Evolutionary conservation across 1,140 invertebrate genomes (phyloP).

Genomic region (Solenopsis fugax): DNA sequence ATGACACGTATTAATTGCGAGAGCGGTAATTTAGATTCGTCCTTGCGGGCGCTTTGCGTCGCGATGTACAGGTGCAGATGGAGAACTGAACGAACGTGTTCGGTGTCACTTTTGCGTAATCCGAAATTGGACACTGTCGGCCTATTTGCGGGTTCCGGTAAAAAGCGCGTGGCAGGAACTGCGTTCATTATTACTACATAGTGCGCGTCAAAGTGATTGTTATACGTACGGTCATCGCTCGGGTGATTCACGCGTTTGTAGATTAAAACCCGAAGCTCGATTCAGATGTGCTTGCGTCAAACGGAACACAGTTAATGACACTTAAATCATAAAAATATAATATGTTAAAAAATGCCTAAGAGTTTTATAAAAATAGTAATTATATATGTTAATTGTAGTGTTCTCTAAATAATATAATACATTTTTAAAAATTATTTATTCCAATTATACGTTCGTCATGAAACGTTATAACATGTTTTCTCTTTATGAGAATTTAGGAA

Average conservation of each 20-base stretch:
- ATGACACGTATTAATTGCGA: constrained; percentile 56
- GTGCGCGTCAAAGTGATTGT: not conserved
- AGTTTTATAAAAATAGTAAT: not conserved
- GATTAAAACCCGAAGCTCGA: not conserved
- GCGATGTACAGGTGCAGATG: constrained; percentile 42
- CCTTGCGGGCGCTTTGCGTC: constrained; percentile 36
- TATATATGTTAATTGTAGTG: too few relatives aligned
- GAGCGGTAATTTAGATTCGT: constrained; percentile 57
- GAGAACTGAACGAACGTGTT: constrained; percentile 44
- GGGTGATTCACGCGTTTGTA: not conserved
- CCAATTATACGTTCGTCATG: too few relatives aligned
- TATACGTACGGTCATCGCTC: not conserved
- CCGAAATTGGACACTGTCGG: constrained; percentile 53
- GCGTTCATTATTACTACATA: not conserved
- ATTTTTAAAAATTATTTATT: too few relatives aligned
- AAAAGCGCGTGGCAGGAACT: not conserved
- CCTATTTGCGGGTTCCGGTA: constrained; percentile 39
- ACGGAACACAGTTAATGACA: not conserved
- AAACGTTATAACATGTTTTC: not conserved
- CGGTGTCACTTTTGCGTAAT: constrained; percentile 52
- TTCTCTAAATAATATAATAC: too few relatives aligned
- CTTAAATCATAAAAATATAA: not conserved
- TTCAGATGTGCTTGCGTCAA: not conserved
- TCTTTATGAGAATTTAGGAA: not conserved
- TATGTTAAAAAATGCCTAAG: not conserved